Evolutionary conservation across 2,888 invertebrate species (phyloP).

Genomic region (Colletes collaris): DNA sequence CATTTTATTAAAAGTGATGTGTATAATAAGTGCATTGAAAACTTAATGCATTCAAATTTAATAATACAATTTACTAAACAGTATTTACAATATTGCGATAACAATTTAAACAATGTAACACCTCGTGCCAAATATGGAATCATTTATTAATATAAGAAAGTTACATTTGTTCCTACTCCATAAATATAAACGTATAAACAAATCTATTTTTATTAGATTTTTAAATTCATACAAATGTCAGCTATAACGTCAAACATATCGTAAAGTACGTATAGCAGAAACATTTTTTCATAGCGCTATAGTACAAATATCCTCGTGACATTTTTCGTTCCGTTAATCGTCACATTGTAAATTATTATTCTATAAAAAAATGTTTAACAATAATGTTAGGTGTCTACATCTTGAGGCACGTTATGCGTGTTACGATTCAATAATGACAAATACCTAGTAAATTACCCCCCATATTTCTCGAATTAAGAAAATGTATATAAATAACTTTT

Average conservation of each 20-base stretch:
- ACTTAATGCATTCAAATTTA: slow-evolving; percentile 18
- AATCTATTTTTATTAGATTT: slow-evolving; percentile 27
- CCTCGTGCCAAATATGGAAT: slow-evolving; percentile 18
- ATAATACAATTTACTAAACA: slow-evolving; percentile 6
- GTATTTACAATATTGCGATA: slow-evolving; percentile 10
- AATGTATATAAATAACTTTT: slow-evolving; percentile 37
- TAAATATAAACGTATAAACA: slow-evolving; percentile 44
- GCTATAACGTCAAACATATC: slow-evolving; percentile 35
- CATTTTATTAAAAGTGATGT: slow-evolving; percentile 20
- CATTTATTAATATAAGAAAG: slow-evolving; percentile 43
- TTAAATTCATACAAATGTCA: slow-evolving; percentile 35
- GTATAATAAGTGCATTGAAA: slow-evolving; percentile 16
- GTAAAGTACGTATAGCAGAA: slow-evolving; percentile 38
- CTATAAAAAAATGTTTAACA: slow-evolving; percentile 39
- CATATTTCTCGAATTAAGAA: slow-evolving; percentile 29
- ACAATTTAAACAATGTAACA: slow-evolving; percentile 9
- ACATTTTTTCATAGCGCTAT: slow-evolving; percentile 19
- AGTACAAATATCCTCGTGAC: slow-evolving; percentile 34
- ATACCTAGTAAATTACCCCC: slow-evolving; percentile 22
- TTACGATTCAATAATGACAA: slow-evolving; percentile 28
- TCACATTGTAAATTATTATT: slow-evolving; percentile 20
- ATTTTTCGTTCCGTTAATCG: slow-evolving; percentile 20
- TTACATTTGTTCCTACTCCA: slow-evolving; percentile 33
- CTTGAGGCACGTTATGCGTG: slow-evolving; percentile 22
- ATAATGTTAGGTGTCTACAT: slow-evolving; percentile 17